Percentiles rank a stretch among this genome's conserved stretches.
These are phyloP conservation scores for Dipodomys ordii DNA, from an alignment of 2,113 vertebrate species.

Conservation along the genomic window DNA sequence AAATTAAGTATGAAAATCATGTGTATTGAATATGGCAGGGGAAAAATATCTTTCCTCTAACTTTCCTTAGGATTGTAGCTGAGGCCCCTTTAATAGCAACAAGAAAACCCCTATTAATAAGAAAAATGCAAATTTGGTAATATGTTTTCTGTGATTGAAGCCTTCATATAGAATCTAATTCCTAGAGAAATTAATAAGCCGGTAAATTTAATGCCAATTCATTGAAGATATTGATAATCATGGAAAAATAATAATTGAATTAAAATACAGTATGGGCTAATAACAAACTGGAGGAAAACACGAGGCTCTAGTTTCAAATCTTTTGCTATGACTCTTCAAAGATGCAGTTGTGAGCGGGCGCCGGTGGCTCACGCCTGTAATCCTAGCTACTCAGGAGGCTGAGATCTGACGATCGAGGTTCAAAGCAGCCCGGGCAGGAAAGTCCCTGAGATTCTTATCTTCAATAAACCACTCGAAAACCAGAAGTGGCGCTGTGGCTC, in stretches of 20 bases:
- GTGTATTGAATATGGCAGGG: neutral
- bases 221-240: neutral
- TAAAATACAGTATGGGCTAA: neutral
- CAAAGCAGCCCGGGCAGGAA: too few relatives aligned
- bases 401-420: too few relatives aligned
- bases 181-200: neutral
- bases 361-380: too few relatives aligned
- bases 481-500: too few relatives aligned
- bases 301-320: neutral
- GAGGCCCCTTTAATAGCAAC: neutral
- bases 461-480: too few relatives aligned
- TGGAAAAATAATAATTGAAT: neutral
- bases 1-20: conserved; percentile 6
- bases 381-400: too few relatives aligned
- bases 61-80: neutral
- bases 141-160: too few relatives aligned
- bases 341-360: too few relatives aligned
- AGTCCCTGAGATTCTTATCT: too few relatives aligned
- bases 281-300: neutral
- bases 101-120: neutral
- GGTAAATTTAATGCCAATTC: neutral
- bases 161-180: too few relatives aligned
- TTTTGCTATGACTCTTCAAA: neutral
- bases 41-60: neutral
- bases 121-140: too few relatives aligned